Conservation (phyloP, 2,888 invertebrate genomes). For the Erebia epiphron region DNA sequence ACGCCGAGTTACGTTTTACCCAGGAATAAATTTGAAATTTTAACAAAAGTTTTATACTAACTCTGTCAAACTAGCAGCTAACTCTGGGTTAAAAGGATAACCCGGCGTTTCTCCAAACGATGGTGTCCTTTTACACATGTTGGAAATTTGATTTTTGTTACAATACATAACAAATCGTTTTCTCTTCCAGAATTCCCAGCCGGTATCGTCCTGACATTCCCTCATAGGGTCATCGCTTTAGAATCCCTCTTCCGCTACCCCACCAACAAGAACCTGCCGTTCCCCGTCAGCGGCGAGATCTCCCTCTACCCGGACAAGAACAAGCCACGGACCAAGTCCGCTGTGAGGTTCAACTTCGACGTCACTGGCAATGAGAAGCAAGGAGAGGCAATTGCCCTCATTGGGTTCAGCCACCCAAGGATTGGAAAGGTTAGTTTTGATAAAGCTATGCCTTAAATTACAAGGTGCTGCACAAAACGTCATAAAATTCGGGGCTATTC, state of each 20-base stretch:
- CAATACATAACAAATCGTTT: neutral
- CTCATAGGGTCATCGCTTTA: slow-evolving; percentile 85
- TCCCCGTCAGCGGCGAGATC: slow-evolving; percentile 85
- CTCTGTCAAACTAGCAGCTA: too few species aligned
- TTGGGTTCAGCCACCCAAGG: slow-evolving; percentile 86
- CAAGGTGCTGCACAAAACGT: too few species aligned
- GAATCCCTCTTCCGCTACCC: slow-evolving; percentile 82
- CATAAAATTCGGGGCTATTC: too few species aligned
- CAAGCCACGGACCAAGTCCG: slow-evolving; percentile 87
- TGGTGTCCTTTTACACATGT: neutral
- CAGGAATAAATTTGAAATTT: too few species aligned
- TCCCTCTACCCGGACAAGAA: slow-evolving; percentile 88
- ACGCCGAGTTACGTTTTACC: too few species aligned
- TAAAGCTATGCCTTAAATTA: neutral
- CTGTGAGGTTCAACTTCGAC: slow-evolving; percentile 80
- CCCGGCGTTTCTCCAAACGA: too few species aligned
- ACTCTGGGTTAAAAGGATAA: too few species aligned
- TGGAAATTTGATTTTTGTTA: neutral
- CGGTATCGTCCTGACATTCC: slow-evolving; percentile 85
- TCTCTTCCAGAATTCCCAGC: slow-evolving; percentile 59
- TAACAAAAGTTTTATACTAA: too few species aligned
- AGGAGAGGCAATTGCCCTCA: slow-evolving; percentile 78
- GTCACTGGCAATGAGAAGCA: slow-evolving; percentile 73
- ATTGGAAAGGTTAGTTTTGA: slow-evolving; percentile 79
- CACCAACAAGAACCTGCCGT: slow-evolving; percentile 70